Conservation (phyloP, 2,888 invertebrate species). For the Campoplex nolae region DNA sequence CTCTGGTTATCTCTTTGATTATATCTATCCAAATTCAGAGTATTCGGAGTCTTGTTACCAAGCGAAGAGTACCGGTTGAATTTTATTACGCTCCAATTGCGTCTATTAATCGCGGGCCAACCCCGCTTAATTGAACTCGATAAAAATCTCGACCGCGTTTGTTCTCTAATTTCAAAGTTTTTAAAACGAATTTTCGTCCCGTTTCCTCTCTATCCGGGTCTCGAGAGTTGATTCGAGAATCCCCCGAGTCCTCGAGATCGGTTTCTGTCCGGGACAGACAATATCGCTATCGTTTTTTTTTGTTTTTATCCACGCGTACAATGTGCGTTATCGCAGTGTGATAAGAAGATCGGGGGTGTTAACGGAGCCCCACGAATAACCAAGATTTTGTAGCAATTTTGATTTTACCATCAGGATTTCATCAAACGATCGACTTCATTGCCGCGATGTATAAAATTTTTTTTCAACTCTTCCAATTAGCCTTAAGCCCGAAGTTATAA, state of each 20-base stretch:
- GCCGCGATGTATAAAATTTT: not conserved
- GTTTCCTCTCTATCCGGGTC: not conserved
- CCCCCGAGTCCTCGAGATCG: not conserved
- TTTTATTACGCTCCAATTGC: slow-evolving; percentile 9
- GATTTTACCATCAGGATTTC: not conserved
- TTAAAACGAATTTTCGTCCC: not conserved
- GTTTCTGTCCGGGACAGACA: not conserved
- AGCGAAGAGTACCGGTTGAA: slow-evolving; percentile 6
- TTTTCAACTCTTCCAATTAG: not conserved
- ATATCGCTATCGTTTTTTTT: not conserved
- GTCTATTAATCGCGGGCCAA: not conserved
- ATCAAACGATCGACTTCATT: not conserved
- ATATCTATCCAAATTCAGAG: slow-evolving; percentile 44
- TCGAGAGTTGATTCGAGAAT: not conserved
- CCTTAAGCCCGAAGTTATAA: not conserved
- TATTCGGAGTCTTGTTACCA: slow-evolving; percentile 38
- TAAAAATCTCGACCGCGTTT: not conserved
- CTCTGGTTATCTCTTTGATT: slow-evolving; percentile 29
- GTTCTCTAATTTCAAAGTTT: not conserved
- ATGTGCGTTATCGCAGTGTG: too few relatives aligned
- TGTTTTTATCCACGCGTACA: not conserved
- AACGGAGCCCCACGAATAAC: not conserved
- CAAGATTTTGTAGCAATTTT: not conserved
- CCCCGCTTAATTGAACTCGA: not conserved
- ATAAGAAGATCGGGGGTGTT: not conserved